A percentile compares a stretch with the other conserved stretches of the same genome.
Evolutionary conservation across 2,797 vertebrate genomes (phyloP).

Genomic region (Rhincodon typus): DNA sequence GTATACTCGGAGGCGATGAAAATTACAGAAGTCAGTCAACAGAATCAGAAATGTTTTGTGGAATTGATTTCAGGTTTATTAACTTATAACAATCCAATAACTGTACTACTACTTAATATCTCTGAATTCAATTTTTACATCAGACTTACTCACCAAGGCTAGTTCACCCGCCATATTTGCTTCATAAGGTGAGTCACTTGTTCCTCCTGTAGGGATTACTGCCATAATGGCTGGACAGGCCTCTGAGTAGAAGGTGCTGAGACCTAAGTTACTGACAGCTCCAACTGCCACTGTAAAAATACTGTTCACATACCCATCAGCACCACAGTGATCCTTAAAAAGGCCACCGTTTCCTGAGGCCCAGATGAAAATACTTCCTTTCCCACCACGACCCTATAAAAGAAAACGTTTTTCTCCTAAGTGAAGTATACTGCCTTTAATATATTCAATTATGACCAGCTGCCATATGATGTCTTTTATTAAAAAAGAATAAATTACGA

Average conservation of each 20-base stretch:
- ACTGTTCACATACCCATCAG: conserved; percentile 41
- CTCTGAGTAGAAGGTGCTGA: conserved; percentile 19
- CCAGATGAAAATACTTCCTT: conserved; percentile 57
- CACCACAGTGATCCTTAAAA: conserved; percentile 48
- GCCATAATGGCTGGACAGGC: background rate
- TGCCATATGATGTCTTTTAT: conserved; percentile 56
- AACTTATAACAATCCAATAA: background rate
- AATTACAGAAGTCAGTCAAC: background rate
- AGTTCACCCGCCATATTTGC: background rate
- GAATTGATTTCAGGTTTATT: background rate
- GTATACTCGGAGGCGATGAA: background rate
- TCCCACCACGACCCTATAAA: conserved; percentile 47
- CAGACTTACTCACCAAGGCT: background rate
- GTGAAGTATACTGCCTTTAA: conserved; percentile 54
- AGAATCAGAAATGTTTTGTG: background rate
- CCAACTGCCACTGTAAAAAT: conserved; percentile 39
- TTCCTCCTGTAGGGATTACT: conserved; percentile 40
- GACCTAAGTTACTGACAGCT: conserved; percentile 30
- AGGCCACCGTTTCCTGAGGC: conserved; percentile 66
- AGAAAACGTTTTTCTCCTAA: conserved; percentile 51
- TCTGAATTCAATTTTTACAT: background rate
- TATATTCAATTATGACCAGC: conserved; percentile 53
- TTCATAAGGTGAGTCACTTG: conserved; percentile 26
- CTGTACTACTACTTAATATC: conserved; percentile 6
- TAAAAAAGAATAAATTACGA: conserved; percentile 50